Evolutionary conservation across 2,888 invertebrate genomes (phyloP).

Genomic region (Dynastes grantii): DNA sequence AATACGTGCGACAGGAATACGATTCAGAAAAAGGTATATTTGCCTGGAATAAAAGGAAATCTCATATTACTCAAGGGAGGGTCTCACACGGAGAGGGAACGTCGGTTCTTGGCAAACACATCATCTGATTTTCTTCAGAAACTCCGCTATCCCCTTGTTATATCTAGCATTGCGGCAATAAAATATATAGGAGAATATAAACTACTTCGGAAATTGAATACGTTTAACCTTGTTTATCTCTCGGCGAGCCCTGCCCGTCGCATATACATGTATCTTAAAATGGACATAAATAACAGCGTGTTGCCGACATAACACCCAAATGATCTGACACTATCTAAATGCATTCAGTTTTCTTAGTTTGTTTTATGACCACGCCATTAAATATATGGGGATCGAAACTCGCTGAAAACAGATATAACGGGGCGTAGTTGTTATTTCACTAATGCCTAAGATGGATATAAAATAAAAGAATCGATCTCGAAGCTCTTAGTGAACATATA

Average conservation of each 20-base stretch:
- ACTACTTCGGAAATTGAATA: conserved; percentile 51
- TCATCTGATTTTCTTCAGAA: conserved; percentile 45
- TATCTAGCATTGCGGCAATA: conserved; percentile 46
- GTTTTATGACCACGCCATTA: conserved; percentile 35
- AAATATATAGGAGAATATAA: conserved; percentile 49
- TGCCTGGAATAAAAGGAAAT: not conserved
- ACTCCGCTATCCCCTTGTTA: conserved; percentile 41
- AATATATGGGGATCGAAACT: conserved; percentile 24
- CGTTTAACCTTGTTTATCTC: conserved; percentile 50
- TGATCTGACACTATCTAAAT: conserved; percentile 42
- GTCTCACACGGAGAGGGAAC: not conserved
- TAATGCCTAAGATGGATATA: not conserved
- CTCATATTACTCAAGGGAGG: conserved; percentile 10
- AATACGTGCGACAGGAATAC: too few relatives aligned
- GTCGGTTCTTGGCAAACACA: conserved; percentile 35
- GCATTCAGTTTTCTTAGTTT: conserved; percentile 34
- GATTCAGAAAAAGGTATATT: not conserved
- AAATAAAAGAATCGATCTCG: not conserved
- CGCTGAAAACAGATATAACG: conserved; percentile 4
- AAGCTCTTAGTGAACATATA: too few relatives aligned
- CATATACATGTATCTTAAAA: conserved; percentile 28
- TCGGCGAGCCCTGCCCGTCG: conserved; percentile 7
- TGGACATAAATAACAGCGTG: conserved; percentile 41
- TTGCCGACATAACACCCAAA: conserved; percentile 28
- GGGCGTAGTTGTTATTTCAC: conserved; percentile 13